Evolutionary conservation across 2,888 invertebrate genomes (phyloP).

Genomic region (Petrolisthes manimaculis): DNA sequence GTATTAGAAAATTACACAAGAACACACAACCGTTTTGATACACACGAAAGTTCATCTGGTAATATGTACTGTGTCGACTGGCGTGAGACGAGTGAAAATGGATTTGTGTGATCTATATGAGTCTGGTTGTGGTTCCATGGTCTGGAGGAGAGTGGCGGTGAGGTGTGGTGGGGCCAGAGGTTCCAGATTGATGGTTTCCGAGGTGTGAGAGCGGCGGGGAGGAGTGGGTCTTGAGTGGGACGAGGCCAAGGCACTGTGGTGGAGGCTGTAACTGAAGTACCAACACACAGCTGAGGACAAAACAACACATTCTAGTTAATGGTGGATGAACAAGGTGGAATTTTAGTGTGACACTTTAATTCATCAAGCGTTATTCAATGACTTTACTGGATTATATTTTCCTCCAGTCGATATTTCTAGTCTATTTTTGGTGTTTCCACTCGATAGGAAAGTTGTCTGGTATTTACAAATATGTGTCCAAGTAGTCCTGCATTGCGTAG

Average conservation of each 20-base stretch:
- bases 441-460: no score
- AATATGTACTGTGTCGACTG: slow-evolving; percentile 51
- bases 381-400: no score
- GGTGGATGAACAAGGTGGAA: neutral
- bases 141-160: slow-evolving; percentile 43
- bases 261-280: slow-evolving; percentile 10
- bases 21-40: no score
- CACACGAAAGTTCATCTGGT: slow-evolving; percentile 37
- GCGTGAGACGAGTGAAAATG: slow-evolving; percentile 43
- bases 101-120: neutral
- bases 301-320: neutral
- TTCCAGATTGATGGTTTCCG: slow-evolving; percentile 42
- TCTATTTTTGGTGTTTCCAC: no score
- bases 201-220: neutral
- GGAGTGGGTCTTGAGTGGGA: neutral
- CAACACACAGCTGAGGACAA: neutral
- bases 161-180: slow-evolving; percentile 42
- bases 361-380: no score
- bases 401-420: no score
- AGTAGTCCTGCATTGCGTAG: no score
- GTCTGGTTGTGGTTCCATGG: neutral
- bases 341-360: no score
- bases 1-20: no score
- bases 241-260: slow-evolving; percentile 1
- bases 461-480: no score